Conservation (phyloP, 1,140 invertebrate genomes). For the Sinonovacula constricta region DNA sequence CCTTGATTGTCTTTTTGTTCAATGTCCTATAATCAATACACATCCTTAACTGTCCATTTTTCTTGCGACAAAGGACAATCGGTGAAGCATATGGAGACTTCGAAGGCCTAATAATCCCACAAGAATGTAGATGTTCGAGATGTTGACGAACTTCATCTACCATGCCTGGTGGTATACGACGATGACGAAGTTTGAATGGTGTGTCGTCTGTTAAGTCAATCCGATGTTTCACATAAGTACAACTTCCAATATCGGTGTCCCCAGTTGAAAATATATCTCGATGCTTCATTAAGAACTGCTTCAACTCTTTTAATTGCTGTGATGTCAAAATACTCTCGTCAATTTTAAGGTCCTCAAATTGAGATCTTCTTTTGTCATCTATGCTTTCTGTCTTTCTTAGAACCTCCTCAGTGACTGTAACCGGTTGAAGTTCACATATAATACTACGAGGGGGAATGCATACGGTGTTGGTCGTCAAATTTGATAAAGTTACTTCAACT, state of each 20-base stretch:
- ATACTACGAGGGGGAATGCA: slow-evolving; percentile 3
- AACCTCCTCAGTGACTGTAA: background rate
- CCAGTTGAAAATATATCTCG: background rate
- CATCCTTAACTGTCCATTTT: no score
- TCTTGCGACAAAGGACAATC: no score
- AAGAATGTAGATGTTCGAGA: no score
- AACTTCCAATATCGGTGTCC: slow-evolving; percentile 8
- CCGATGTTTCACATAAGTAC: slow-evolving; percentile 3
- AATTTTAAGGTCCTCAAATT: background rate
- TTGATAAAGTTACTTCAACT: slow-evolving; percentile 9
- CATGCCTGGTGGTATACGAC: background rate
- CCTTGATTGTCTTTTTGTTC: background rate
- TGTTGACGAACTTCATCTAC: background rate
- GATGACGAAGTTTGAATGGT: no score
- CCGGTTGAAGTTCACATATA: slow-evolving; percentile 7
- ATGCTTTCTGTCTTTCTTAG: background rate
- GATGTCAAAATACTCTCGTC: background rate
- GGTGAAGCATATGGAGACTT: no score
- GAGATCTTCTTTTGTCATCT: background rate
- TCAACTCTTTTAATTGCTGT: slow-evolving; percentile 2
- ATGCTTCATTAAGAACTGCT: background rate
- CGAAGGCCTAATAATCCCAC: no score
- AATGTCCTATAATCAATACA: no score
- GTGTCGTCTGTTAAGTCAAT: no score
- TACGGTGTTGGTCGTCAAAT: slow-evolving; percentile 26